Evolutionary conservation across 92 coral and sea anemone genomes (phyloP), one percentile per base, ranked within the genome.

Genomic region (Epizoanthus stellaris): DNA sequence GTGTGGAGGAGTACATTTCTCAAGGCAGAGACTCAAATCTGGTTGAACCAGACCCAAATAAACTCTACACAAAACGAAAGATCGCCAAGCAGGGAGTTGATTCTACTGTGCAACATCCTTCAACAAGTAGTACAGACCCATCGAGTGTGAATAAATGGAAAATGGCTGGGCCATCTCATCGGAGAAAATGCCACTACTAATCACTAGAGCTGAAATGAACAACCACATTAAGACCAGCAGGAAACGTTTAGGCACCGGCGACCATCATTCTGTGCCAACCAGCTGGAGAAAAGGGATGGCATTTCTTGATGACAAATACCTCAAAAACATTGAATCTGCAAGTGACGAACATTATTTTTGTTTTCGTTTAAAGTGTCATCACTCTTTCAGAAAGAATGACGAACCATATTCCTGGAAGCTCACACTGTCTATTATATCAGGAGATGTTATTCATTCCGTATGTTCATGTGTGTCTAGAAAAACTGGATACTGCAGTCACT

Each of bases 381-480:
- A 87, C 87, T 70, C 72, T 52, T 91, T 90, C 64, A 58, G 61
- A 82, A 90, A 90, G 56, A 77, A 62, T 81, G 89, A 87, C 11
- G 42, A 75, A 59, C 91, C 82, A 42, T 86, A 90, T 69, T 67
- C 77, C 14, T 54, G 86, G 45, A 82, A 82, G 74, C 74, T 79
- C 20, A 86, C 93, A 64, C 56, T 86, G 65, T 65, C 71, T 38
- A 90, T 86, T 63, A 73, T 90, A 20, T 56, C 88, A 23, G 90
- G 85, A 23, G 88, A 90, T 49, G 90, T 90, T 7, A 21, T 63
- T 56, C 64, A 82, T 64, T 67, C 90, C 57, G 80, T 77, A 21
- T 87, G 87, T 21, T 76, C 90, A 12, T 87, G 91, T 82, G 93
- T 87, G 45, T 86, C 87, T 42, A 91, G 93, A 60, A 82, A 80